Conservation (phyloP, 2,888 invertebrate genomes). For the Limnephilus auricula region DNA sequence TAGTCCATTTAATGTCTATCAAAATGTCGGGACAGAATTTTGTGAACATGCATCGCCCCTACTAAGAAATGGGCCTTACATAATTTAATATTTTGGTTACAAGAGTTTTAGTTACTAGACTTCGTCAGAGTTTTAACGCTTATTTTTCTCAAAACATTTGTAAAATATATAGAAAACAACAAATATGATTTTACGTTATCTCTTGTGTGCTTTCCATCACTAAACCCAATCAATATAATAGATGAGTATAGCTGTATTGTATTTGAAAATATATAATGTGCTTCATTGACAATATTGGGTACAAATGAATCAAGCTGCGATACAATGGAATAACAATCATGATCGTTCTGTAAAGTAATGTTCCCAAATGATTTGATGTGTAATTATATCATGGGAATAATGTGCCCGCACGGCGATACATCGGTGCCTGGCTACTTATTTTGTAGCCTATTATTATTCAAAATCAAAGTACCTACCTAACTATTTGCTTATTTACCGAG, state of each 20-base stretch:
- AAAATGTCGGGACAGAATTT: not conserved
- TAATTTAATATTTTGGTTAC: not conserved
- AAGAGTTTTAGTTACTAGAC: not conserved
- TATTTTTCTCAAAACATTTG: no score
- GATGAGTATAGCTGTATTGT: not conserved
- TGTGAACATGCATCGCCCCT: not conserved
- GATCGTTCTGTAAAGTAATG: conserved; percentile 44
- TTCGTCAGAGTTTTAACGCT: not conserved
- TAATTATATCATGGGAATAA: conserved; percentile 59
- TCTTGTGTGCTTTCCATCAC: not conserved
- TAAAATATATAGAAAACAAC: not conserved
- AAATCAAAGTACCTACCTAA: not conserved
- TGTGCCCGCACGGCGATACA: conserved; percentile 45
- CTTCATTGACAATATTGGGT: not conserved
- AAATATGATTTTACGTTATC: not conserved
- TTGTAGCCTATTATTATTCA: not conserved
- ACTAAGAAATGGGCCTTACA: not conserved
- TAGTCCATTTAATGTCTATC: not conserved
- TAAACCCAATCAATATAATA: not conserved
- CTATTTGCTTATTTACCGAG: not conserved
- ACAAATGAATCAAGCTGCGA: not conserved
- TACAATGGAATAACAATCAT: conserved; percentile 6
- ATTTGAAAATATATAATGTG: not conserved
- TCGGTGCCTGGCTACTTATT: not conserved
- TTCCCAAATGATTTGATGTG: conserved; percentile 59